Percentiles rank a stretch among this genome's conserved stretches.
These are phyloP conservation scores for Xylocampa areola DNA, from an alignment of 2,888 invertebrate species.

Conservation along the genomic window DNA sequence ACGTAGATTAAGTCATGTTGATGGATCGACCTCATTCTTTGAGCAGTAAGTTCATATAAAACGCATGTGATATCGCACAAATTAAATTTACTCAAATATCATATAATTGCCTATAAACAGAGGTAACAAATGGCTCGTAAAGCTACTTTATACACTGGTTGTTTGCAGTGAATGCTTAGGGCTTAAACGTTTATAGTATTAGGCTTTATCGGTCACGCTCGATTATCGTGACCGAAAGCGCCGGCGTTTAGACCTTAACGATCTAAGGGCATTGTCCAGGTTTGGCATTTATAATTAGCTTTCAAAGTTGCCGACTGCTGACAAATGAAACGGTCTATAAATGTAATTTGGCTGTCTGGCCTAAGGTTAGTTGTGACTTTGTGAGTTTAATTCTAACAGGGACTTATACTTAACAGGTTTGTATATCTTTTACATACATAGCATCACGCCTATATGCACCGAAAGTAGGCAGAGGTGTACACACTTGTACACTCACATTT, in stretches of 20 bases:
- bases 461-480: too few species aligned
- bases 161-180: slow-evolving; percentile 28
- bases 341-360: too few species aligned
- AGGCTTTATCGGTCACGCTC: slow-evolving; percentile 35
- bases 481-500: too few species aligned
- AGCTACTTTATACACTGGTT: slow-evolving; percentile 14
- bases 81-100: background rate
- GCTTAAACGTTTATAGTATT: slow-evolving; percentile 3
- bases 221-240: slow-evolving; percentile 32
- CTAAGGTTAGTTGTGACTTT: too few species aligned
- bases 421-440: too few species aligned
- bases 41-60: background rate
- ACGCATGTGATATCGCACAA: background rate
- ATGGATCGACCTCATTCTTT: too few species aligned
- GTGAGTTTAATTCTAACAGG: too few species aligned
- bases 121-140: background rate
- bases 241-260: slow-evolving; percentile 3
- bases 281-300: slow-evolving; percentile 41
- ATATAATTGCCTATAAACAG: background rate
- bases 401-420: too few species aligned
- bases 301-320: background rate
- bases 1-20: background rate
- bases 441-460: too few species aligned
- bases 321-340: background rate
- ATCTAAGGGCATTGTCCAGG: slow-evolving; percentile 40